Evolutionary conservation across 2,797 vertebrate genomes (phyloP), one percentile per base, ranked within the genome.

Genomic region (Gymnoscopelus microlampas): DNA sequence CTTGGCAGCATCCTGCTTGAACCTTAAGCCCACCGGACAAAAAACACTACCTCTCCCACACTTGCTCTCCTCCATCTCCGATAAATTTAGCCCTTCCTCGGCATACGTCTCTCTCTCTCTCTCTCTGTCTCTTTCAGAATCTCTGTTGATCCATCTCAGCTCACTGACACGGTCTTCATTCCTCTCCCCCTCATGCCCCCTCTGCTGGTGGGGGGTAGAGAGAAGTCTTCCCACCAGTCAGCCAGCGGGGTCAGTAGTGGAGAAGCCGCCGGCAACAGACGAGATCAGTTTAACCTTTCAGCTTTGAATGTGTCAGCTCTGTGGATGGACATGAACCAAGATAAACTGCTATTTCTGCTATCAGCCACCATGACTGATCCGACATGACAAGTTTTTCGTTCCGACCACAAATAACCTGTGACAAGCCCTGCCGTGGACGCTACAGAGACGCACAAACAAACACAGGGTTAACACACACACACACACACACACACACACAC

Each of bases 251-350:
- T 83, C 84, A 67, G 70, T 68, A 35, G 70, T 10, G 48, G 60
- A 44, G 39, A 10, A 44, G 73, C 53, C 3, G 0, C 14, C 14
- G 47, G 59, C 73, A 64, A 67, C 81, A 71, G 57, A 8, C 68
- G 73, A 78, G 74, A 85, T 81, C 82, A 73, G 62, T 79, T 80
- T 87, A 84, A 87, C 87, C 85, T 88, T 88, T 85, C 1, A 11
- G 78, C 68, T 73, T 55, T 77, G 62, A 73, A 26, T 83, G 68
- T 81, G 81, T 49, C 39, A 44, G 39, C 39, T 10, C 39, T 44
- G 39, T n/a, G 39, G 51, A n/a, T 8, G 19, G 61, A 26, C 39
- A 5, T 11, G 39, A 49, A 14, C 26, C 63, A 54, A 2, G 71
- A 71, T 85, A 82, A 89, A 83, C 73, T 71, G 64, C 70, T 68